phyloP scores from a whole-genome alignment of 2,113 vertebrate genomes.

The Chroicocephalus ridibundus region DNA sequence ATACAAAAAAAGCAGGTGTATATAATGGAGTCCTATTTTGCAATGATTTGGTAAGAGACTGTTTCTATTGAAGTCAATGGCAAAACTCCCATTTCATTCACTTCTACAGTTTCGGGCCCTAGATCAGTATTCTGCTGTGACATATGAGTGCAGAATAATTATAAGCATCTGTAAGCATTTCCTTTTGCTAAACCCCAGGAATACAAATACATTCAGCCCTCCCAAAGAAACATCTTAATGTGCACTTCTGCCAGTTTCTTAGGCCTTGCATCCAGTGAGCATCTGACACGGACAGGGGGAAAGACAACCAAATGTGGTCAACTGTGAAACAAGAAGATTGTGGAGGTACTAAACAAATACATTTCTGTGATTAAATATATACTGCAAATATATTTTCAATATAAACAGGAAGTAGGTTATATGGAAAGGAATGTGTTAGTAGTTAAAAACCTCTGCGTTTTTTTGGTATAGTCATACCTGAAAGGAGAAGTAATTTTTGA shows the following conservation, averaged over 20 bases:
- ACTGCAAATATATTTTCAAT: conserved; percentile 5
- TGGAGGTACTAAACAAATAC: conserved; percentile 9
- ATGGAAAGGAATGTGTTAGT: conserved; percentile 36
- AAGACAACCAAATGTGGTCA: neutral
- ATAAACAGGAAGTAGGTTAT: conserved; percentile 15
- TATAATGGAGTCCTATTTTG: neutral
- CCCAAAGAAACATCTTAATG: neutral
- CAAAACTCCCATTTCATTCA: conserved; percentile 41
- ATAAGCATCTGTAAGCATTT: conserved; percentile 30
- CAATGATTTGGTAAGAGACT: neutral
- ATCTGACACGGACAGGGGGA: neutral
- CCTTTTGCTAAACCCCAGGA: conserved; percentile 24
- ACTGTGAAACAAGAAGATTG: neutral
- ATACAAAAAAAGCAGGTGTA: conserved; percentile 7
- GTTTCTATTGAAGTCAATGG: conserved; percentile 35
- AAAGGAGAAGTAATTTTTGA: conserved; percentile 52
- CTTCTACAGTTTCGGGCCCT: neutral
- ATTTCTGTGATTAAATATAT: neutral
- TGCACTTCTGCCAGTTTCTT: neutral
- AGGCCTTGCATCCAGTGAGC: neutral
- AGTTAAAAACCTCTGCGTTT: conserved; percentile 38
- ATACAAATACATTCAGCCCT: neutral
- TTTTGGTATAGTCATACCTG: conserved; percentile 22
- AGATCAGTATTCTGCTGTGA: neutral
- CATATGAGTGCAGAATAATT: neutral